Percentiles rank a stretch among this genome's conserved stretches.
These are phyloP conservation scores for Palaemon carinicauda DNA, from an alignment of 1,140 invertebrate species.

Conservation along the genomic window DNA sequence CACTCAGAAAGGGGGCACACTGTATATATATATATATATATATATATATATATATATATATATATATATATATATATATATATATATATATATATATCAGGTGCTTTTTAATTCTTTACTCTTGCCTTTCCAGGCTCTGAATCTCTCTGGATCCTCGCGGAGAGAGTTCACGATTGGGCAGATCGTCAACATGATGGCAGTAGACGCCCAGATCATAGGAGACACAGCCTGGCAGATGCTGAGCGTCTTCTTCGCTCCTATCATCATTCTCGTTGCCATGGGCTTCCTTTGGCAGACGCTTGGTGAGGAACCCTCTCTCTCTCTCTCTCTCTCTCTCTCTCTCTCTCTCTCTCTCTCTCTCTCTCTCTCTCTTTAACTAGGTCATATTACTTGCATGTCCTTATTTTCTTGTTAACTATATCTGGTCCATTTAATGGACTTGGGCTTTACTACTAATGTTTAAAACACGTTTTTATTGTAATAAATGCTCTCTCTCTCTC, in stretches of 20 bases:
- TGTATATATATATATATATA: neutral
- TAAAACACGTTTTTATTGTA: too few relatives aligned
- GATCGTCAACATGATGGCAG: slow-evolving; percentile 93
- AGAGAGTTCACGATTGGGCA: slow-evolving; percentile 82
- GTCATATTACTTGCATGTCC: too few relatives aligned
- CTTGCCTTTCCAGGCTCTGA: slow-evolving; percentile 61
- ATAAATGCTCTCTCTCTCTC: too few relatives aligned
- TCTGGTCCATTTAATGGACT: too few relatives aligned
- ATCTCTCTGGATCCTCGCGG: slow-evolving; percentile 62
- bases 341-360: too few relatives aligned
- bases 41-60: neutral
- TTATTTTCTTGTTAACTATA: too few relatives aligned
- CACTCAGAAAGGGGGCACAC: too few relatives aligned
- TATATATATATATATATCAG: neutral
- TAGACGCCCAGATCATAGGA: slow-evolving; percentile 84
- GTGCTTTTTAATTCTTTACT: neutral
- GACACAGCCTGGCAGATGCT: slow-evolving; percentile 89
- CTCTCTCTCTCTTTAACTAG: too few relatives aligned
- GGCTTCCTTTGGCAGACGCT: slow-evolving; percentile 88
- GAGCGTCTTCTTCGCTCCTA: slow-evolving; percentile 94
- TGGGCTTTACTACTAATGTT: too few relatives aligned
- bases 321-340: too few relatives aligned
- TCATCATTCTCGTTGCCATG: slow-evolving; percentile 86
- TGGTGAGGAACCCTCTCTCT: slow-evolving; percentile 60
- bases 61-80: slow-evolving; percentile 2